Percentiles rank a stretch among this genome's conserved stretches.
These are phyloP conservation scores for Sebastes paucispinis DNA, from an alignment of 2,797 vertebrate species.

Conservation along the genomic window DNA sequence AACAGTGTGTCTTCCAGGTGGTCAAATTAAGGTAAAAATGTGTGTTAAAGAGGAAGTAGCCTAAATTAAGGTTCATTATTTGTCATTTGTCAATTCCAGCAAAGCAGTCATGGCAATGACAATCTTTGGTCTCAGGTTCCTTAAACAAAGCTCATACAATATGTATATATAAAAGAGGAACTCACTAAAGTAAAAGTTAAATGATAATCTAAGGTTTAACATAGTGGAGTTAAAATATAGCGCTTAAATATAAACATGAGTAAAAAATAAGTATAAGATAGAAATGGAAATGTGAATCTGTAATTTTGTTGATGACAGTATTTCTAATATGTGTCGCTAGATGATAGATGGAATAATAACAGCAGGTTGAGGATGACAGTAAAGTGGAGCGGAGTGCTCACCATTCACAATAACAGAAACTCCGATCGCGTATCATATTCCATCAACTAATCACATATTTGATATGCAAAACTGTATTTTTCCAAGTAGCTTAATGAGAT, in stretches of 20 bases:
- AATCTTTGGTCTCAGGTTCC: too few relatives aligned
- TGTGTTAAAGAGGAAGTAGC: neutral
- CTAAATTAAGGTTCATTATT: too few relatives aligned
- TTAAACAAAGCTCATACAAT: too few relatives aligned
- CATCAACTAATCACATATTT: neutral
- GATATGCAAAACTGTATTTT: neutral
- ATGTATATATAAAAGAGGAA: too few relatives aligned
- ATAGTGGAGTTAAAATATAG: too few relatives aligned
- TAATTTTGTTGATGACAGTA: too few relatives aligned
- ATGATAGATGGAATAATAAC: neutral
- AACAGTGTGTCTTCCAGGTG: neutral
- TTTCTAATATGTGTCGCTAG: neutral
- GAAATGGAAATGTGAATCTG: neutral
- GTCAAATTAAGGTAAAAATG: neutral
- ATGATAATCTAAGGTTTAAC: too few relatives aligned
- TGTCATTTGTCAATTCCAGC: too few relatives aligned
- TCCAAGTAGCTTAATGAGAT: neutral
- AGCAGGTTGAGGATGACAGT: neutral
- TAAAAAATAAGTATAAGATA: too few relatives aligned
- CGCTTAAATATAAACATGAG: too few relatives aligned
- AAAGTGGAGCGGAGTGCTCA: neutral
- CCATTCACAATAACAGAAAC: neutral
- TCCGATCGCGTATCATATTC: neutral
- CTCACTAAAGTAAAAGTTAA: too few relatives aligned
- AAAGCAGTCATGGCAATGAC: too few relatives aligned